Evolutionary conservation across 1,140 invertebrate species (phyloP), one percentile per base, ranked within the genome.

Genomic region (Drosophila subpulchrella): DNA sequence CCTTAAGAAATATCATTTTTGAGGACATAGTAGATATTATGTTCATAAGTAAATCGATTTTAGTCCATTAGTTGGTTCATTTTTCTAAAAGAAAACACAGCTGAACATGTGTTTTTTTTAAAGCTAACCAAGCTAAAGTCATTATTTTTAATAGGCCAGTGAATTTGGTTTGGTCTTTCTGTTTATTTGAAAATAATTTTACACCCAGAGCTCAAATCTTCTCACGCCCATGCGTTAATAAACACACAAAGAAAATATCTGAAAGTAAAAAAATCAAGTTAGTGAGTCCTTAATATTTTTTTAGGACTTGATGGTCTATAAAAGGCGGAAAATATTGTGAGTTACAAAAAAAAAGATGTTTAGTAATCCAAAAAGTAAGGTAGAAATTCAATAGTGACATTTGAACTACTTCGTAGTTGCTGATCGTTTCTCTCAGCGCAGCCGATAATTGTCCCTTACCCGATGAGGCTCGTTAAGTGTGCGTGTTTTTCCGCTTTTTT

Each of bases 381-480:
- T 20, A 20, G 20, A 20, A 20, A 20, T 20, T 20, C 3, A 27
- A 27, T 27, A 27, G 27, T 3, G 27, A 27, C 27, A 27, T 27
- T 27, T 27, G 4, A 27, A 27, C 27, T 27, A 27, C 27, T 2
- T 27, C 0, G 7, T 34, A 6, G 32, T 8, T 20, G 4, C 11
- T 12, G 12, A 2, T 27, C 11, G 11, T n/a, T 48, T 48, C 27
- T 24, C 47, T 4, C 48, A 51, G 30, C 32, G 48, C 10, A 51
- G 39, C 39, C 57, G 44, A 46, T 65, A 65, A 51, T 72, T 76
- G 72, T 57, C 59, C 71, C 10, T 4, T 34, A 36, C 50, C 36
- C 15, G 32, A 36, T 36, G 50, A 36, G 15, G 10, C 50, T 51
- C 8, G 48, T 51, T 32, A 20, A 20, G 50, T 36, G 15, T 20